Evolutionary conservation across 2,113 vertebrate genomes (phyloP).

Genomic region (Trematocara marginatum): DNA sequence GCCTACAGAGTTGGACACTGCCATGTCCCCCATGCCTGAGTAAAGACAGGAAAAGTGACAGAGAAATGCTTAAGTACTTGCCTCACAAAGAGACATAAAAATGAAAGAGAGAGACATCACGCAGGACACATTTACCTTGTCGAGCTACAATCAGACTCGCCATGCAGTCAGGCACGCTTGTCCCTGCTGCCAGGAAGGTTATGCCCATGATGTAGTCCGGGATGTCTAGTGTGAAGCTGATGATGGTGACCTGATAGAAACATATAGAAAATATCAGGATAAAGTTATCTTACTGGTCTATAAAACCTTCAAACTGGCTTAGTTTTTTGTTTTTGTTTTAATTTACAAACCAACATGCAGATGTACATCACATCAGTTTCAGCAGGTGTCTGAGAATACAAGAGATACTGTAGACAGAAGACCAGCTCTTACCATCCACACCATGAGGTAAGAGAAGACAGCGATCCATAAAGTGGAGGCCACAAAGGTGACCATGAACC

Average conservation of each 20-base stretch:
- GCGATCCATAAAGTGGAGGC: conserved; percentile 79
- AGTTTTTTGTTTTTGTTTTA: background rate
- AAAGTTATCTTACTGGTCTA: background rate
- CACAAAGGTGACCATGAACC: conserved; percentile 78
- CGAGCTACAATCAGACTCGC: conserved; percentile 78
- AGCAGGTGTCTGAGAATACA: background rate
- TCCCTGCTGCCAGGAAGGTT: conserved; percentile 78
- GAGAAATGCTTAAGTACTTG: background rate
- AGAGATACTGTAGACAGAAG: background rate
- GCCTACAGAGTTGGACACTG: conserved; percentile 79
- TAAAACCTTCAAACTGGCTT: background rate
- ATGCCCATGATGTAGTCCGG: conserved; percentile 82
- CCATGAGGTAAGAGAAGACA: conserved; percentile 81
- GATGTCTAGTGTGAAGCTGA: conserved; percentile 76
- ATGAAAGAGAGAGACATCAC: background rate
- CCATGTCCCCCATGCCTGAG: conserved; percentile 81
- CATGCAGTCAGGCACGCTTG: conserved; percentile 81
- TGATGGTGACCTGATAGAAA: conserved; percentile 72
- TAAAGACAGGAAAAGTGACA: background rate
- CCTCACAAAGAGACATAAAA: background rate
- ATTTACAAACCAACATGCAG: background rate
- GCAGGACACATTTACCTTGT: conserved; percentile 59
- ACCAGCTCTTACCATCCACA: conserved; percentile 77
- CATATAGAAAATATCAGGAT: background rate
- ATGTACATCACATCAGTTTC: background rate